Conservation (phyloP, 53 echinoderm and acorn worm species). For the Paracentrotus lividus region DNA sequence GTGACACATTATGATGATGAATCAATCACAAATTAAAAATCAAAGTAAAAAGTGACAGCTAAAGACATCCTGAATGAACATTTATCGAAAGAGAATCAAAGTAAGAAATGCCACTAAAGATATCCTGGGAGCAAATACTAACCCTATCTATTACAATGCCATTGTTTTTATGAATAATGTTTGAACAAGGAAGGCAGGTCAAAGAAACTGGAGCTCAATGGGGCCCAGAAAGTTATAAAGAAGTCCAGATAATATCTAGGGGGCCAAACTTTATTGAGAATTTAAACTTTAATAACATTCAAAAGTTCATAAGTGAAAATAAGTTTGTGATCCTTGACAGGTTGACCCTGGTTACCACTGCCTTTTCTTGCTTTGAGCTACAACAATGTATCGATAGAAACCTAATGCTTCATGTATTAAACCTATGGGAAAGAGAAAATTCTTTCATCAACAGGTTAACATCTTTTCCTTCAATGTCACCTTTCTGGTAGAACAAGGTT, state of each 20-base stretch:
- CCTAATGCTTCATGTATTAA: no score
- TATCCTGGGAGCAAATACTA: no score
- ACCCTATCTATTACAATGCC: no score
- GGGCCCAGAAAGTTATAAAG: not conserved
- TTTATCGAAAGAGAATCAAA: not conserved
- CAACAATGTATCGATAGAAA: no score
- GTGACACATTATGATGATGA: not conserved
- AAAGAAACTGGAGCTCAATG: not conserved
- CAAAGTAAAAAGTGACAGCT: not conserved
- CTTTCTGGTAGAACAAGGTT: not conserved
- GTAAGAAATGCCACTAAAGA: no score
- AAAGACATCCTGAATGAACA: not conserved
- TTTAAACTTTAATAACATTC: no score
- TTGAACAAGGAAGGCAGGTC: not conserved
- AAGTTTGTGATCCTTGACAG: no score
- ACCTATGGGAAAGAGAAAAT: no score
- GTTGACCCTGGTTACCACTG: not conserved
- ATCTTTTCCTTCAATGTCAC: not conserved
- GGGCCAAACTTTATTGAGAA: not conserved
- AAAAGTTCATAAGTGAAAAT: no score
- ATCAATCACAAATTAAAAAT: not conserved
- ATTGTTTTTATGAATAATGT: not conserved
- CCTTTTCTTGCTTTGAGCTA: not conserved
- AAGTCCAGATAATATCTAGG: not conserved
- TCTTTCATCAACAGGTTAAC: no score